Evolutionary conservation across 2,113 vertebrate genomes (phyloP), one percentile per base, ranked within the genome.

Genomic region (Gymnobelideus leadbeateri): DNA sequence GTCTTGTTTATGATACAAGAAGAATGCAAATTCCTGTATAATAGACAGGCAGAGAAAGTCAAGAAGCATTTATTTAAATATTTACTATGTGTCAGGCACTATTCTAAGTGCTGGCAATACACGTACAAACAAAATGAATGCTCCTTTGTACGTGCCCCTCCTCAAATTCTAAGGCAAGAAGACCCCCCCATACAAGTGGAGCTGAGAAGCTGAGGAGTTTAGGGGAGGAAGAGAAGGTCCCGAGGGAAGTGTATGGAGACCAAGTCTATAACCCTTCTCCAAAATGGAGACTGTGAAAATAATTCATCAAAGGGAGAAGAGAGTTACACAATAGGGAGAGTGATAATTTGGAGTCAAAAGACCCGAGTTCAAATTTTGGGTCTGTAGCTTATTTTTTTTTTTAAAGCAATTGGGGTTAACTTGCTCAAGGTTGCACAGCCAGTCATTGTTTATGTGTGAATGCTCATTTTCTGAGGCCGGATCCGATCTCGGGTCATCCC

Each of bases 31-130:
- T 61, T 61, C 28, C 57, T 31, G 11, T 61, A 61, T 61, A 28
- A 61, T 31, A 61, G 2, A 57, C 26, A 57, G 57, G 28, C 28
- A 61, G 28, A 61, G 57, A 61, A 61, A 53, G 84, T 94, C 97
- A 89, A 91, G 49, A 92, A 68, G 94, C 91, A 57, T 96, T 47
- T 26, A 31, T 7, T 7, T 47, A 46, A 95, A 54, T 21, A 47
- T 6, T 11, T 11, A 25, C 46, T 61, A 1, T 50, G 47, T 91
- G 50, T 31, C 37, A 94, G 51, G 89, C 93, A 89, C 25, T 68
- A 51, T 11, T 14, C 28, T 19, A 1, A 10, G 0, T 89, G 31
- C 93, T 61, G 54, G 6, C 23, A 25, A 90, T 7, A 47, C 46
- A 61, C 57, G 43, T 57, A 51, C 47, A 89, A 77, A 16, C 8